Base-by-base conservation (phyloP, 2,113 vertebrate genomes). In the Physeter macrocephalus region DNA sequence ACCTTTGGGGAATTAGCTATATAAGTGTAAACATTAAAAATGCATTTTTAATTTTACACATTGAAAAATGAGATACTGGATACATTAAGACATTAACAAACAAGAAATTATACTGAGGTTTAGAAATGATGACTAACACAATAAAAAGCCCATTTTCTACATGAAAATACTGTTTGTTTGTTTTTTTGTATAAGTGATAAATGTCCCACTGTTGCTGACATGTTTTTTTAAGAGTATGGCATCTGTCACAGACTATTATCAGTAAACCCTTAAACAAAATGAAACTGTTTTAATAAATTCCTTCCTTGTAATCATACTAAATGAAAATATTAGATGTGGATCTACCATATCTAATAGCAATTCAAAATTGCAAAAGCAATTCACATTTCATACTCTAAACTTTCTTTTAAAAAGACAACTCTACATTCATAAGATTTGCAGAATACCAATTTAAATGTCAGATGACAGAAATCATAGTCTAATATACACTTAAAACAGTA, bases 1-100 rank as follows among this genome's bases (percentile, higher is more conserved):
- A 46, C 5, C 34, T 64, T 92, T 59, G 84, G 88, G 21, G 15
- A 11, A 90, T 2, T 9, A 15, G 3, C 81, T 96, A 88, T 62
- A 34, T 21, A 87, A 96, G 66, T 31, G 20, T 3, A 94, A 81
- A 29, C 67, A 88, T 83, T 90, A 13, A 90, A 85, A 82, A 94
- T 10, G 1, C n/a, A 87, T 57, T 94, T 97, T 97, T 66, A 97
- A 88, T 54, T 57, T 83, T 84, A 21, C 13, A 43, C n/a, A 95
- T 31, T 90, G 46, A 94, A 94, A 88, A 83, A 91, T 49, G 86
- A 97, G 83, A 95, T 43, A 94, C 82, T 61, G 1, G 77, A 66
- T 66, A 81, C 11, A 77, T 15, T 41, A 95, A 88, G 87, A 94
- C 29, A 88, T 49, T 75, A 98, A 13, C 15, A 89, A 78, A 83